Evolutionary conservation across 2,797 vertebrate genomes (phyloP).

Genomic region (Prionace glauca): DNA sequence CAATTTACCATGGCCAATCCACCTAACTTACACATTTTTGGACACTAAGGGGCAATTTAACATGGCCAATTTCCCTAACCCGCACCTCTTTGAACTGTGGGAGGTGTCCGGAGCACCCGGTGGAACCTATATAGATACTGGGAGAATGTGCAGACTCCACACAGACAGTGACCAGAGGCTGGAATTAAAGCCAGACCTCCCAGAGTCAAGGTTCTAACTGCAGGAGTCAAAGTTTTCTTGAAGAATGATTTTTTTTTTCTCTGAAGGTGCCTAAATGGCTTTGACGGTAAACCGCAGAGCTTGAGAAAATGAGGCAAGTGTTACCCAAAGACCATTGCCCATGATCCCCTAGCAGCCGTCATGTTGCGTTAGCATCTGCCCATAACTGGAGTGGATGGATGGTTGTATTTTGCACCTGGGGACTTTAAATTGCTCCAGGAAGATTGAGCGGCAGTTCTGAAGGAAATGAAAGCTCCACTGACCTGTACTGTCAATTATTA

Average conservation of each 20-base stretch:
- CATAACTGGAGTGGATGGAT: neutral
- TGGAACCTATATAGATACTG: too few species aligned
- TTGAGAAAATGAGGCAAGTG: neutral
- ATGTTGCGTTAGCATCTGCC: neutral
- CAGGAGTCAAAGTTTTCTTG: neutral
- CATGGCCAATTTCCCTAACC: too few species aligned
- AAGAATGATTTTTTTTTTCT: neutral
- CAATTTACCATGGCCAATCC: too few species aligned
- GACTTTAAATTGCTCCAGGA: neutral
- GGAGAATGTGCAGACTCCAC: too few species aligned
- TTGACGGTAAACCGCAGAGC: neutral
- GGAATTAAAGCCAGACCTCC: neutral
- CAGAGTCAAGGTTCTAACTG: neutral
- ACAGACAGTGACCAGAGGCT: too few species aligned
- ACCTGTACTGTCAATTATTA: neutral
- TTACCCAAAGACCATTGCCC: neutral
- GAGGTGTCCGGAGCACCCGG: too few species aligned
- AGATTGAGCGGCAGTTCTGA: neutral
- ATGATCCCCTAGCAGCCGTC: neutral
- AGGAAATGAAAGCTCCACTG: neutral
- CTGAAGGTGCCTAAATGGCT: neutral
- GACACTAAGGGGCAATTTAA: too few species aligned
- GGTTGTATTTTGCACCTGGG: neutral
- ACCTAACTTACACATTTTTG: too few species aligned
- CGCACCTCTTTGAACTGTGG: too few species aligned